Conservation (phyloP, 2,113 vertebrate species). For the Chlorodrepanis virens region DNA sequence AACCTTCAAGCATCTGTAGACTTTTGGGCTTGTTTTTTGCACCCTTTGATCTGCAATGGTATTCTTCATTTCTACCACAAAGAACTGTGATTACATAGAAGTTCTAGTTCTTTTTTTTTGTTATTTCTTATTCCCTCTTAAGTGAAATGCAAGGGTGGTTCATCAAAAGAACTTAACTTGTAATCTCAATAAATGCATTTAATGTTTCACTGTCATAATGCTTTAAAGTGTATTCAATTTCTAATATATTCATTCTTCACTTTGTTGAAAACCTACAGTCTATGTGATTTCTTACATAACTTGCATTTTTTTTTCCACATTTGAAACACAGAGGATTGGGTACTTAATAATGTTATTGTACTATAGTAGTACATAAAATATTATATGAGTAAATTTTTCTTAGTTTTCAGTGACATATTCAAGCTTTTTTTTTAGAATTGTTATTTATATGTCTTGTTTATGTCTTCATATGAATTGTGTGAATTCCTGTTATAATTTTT, state of each 20-base stretch:
- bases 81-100: not conserved
- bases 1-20: not conserved
- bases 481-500: not conserved
- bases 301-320: not conserved
- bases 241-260: not conserved
- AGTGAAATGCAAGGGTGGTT: not conserved
- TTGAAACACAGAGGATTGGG: not conserved
- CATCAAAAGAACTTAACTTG: not conserved
- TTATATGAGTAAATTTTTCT: not conserved
- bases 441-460: not conserved
- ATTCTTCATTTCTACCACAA: not conserved
- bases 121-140: not conserved
- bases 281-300: not conserved
- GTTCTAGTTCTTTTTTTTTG: not conserved
- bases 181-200: not conserved
- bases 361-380: not conserved
- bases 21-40: not conserved
- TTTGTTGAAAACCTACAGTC: not conserved
- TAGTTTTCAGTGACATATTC: not conserved
- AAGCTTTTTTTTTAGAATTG: not conserved
- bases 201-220: not conserved
- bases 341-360: not conserved
- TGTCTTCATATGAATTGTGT: not conserved
- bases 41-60: not conserved
- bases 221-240: not conserved